Evolutionary conservation across 2,888 invertebrate species (phyloP).

Genomic region (Pristionchus fissidentatus): DNA sequence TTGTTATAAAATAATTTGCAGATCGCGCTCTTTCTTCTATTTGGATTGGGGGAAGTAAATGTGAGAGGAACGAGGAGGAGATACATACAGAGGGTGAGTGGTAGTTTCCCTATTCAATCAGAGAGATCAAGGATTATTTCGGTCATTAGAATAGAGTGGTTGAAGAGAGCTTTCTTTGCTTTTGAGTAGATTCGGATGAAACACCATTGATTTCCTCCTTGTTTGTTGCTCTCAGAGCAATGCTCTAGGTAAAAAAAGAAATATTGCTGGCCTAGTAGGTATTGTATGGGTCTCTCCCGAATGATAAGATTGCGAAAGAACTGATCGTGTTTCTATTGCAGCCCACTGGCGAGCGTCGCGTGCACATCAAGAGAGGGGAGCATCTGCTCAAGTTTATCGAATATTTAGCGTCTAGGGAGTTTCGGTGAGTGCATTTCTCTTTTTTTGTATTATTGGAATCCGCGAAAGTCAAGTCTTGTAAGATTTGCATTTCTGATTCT

Average conservation of each 20-base stretch:
- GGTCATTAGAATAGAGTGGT: neutral
- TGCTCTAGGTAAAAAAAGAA: too few species aligned
- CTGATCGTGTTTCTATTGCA: neutral
- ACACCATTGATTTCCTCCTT: neutral
- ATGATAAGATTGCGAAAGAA: neutral
- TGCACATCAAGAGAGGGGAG: slow-evolving; percentile 1
- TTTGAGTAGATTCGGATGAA: neutral
- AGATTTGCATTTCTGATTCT: too few species aligned
- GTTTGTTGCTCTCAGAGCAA: neutral
- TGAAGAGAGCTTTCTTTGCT: neutral
- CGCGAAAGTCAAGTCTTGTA: too few species aligned
- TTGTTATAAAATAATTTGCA: neutral
- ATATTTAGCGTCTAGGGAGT: neutral
- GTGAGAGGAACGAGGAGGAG: neutral
- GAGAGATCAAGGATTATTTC: neutral
- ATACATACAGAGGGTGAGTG: neutral
- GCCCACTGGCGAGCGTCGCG: neutral
- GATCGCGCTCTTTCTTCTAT: neutral
- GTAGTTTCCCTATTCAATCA: neutral
- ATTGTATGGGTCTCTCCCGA: neutral
- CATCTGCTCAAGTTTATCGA: slow-evolving; percentile 9
- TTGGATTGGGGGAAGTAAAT: neutral
- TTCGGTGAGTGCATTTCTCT: too few species aligned
- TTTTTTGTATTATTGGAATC: too few species aligned
- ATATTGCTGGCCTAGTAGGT: neutral